phyloP scores from a whole-genome alignment of 2,888 invertebrate genomes.

The Hypsopygia costalis region DNA sequence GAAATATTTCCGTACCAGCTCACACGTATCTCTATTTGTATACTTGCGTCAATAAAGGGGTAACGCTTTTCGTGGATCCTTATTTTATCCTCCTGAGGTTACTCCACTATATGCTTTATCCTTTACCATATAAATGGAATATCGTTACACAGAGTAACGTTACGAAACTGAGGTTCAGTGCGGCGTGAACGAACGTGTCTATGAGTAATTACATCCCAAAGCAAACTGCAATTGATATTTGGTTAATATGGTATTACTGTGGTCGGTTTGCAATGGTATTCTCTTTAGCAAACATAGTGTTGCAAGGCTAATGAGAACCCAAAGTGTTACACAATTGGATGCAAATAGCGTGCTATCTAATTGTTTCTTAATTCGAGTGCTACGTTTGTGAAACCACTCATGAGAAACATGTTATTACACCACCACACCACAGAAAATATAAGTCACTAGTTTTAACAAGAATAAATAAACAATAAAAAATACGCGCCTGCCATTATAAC shows the following conservation, averaged over 20 bases:
- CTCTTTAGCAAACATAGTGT: conserved; percentile 22
- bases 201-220: conserved; percentile 33
- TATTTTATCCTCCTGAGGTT: conserved; percentile 27
- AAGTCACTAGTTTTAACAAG: too few relatives aligned
- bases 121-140: conserved; percentile 3
- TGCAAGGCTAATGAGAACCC: conserved; percentile 16
- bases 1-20: conserved; percentile 44
- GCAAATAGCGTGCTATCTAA: neutral
- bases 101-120: conserved; percentile 12
- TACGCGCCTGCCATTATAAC: too few relatives aligned
- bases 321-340: conserved; percentile 13
- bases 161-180: conserved; percentile 14
- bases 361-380: too few relatives aligned
- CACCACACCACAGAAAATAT: too few relatives aligned
- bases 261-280: conserved; percentile 27
- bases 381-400: too few relatives aligned
- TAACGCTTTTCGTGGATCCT: conserved; percentile 26
- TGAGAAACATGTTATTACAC: too few relatives aligned
- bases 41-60: conserved; percentile 35
- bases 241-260: conserved; percentile 30
- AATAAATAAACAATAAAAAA: too few relatives aligned
- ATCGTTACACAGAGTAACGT: conserved; percentile 3
- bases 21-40: conserved; percentile 38
- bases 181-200: conserved; percentile 23
- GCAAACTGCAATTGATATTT: conserved; percentile 35